Base-by-base conservation (phyloP, 2,113 vertebrate species). In the Sialia sialis region DNA sequence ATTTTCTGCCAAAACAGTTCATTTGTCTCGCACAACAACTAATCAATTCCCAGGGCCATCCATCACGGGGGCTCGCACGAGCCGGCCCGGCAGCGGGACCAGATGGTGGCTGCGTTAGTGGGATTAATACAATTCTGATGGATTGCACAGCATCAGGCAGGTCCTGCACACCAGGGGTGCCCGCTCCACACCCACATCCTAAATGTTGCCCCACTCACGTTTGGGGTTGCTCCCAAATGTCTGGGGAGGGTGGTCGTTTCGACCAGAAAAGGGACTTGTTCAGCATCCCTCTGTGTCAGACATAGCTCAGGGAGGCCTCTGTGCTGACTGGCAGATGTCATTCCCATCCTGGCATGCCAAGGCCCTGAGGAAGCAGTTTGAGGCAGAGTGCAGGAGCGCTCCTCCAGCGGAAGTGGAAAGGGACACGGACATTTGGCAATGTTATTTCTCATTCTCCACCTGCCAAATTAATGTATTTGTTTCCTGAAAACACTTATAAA, bases 1-100 rank as follows among this genome's bases (percentile, higher is more conserved):
- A 98, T 99, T 98, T 98, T 98, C 98, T 99, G 98, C 98, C 98
- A 98, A 98, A 98, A 98, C 98, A 98, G 97, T 97, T 98, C 99
- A 99, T 99, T 98, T 97, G 98, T 99, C 99, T 99, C 98, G 92
- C 93, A 94, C 97, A 98, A 98, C 98, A 98, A 99, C 98, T 99
- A 99, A 99, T 99, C 99, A 99, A 99, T 99, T 98, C 98, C 95
- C 96, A 96, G 97, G 97, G 97, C 98, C 98, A 99, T 99, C 99
- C 98, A 98, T 99, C 99, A 99, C 95, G 17, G 97, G 80, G 97
- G 95, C 97, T 98, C 95, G 96, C 52, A 96, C 66, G 95, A 97
- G 97, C 95, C 58, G 94, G 97, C 79, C 97, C 93, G 48, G 97
- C 95, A 96, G 96, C 79, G 36, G 96, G 97, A 97, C 97, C 98